Evolutionary conservation across 2,113 vertebrate species (phyloP), one percentile per base, ranked within the genome.

Genomic region (Hemibagrus wyckioides): DNA sequence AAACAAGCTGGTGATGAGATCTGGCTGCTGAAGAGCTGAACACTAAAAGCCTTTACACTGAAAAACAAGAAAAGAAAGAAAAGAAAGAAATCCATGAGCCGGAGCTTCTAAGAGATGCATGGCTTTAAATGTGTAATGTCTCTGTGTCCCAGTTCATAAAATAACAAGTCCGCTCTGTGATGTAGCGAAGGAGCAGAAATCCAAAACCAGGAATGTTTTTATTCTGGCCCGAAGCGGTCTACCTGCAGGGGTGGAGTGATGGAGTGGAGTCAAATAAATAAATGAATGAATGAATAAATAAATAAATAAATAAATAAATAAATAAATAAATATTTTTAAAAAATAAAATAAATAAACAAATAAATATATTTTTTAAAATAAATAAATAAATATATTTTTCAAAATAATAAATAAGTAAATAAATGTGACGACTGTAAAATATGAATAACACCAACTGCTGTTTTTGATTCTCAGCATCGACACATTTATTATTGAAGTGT

Each of bases 71-170:
- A 21, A 23, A 6, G 23, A n/a, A 36, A 23, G 54, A 21, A 23
- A 25, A 6, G 41, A 30, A 36, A 50, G 15, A 83, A 71, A 71
- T 21, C 0, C 54, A 50, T 39, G 19, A 19, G n/a, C 10, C 23
- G 28, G 71, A 52, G 33, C 69, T 52, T 44, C 61, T 69, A 21
- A 54, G 57, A 10, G 50, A 44, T 23, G 14, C 67, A 11, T 56
- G 30, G 33, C 30, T 48, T 9, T 56, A 59, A 59, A 48, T 30
- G 71, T 33, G 36, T 48, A 44, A 77, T 30, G 28, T 21, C 33
- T 76, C 71, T 17, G 14, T 76, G 54, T 84, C 52, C 54, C 69
- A 59, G n/a, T 28, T 85, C 69, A 75, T 76, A 85, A 85, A 73
- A 57, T 44, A 75, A 57, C 52, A 39, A 57, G 25, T 52, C 30